Conservation (phyloP, 2,888 invertebrate genomes). For the Polymixis flavicincta region DNA sequence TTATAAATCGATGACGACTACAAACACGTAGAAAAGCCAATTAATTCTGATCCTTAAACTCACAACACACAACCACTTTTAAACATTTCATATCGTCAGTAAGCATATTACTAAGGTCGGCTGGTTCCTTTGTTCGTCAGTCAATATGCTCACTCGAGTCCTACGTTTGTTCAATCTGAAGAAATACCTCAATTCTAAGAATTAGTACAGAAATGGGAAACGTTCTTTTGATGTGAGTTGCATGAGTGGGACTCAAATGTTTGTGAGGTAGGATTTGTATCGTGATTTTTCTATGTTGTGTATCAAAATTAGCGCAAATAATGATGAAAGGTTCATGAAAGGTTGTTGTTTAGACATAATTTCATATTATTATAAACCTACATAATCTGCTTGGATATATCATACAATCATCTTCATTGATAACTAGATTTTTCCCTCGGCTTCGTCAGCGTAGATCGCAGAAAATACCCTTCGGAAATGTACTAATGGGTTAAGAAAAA, state of each 20-base stretch:
- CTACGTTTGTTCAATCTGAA: constrained; percentile 51
- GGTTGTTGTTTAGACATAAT: neutral
- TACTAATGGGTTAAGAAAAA: too few species aligned
- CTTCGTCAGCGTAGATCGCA: too few species aligned
- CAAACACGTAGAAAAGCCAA: constrained; percentile 4
- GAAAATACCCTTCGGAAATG: too few species aligned
- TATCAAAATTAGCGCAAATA: constrained; percentile 9
- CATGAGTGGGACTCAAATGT: constrained; percentile 5
- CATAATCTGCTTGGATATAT: neutral
- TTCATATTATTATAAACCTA: neutral
- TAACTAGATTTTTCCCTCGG: too few species aligned
- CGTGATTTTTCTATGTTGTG: constrained; percentile 3
- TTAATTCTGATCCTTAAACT: neutral
- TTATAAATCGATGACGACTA: neutral
- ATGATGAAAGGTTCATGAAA: neutral
- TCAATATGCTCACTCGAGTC: constrained; percentile 46
- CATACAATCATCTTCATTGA: neutral
- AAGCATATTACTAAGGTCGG: constrained; percentile 46
- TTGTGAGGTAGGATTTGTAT: neutral
- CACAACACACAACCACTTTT: constrained; percentile 5
- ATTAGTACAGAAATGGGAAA: constrained; percentile 43
- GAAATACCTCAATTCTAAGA: constrained; percentile 52
- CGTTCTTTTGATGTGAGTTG: constrained; percentile 56
- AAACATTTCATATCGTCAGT: constrained; percentile 21
- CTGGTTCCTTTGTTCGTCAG: constrained; percentile 56